Percentiles rank a stretch among this genome's conserved stretches.
Conservation (phyloP, 2,113 vertebrate genomes). For the Onychostoma macrolepis region DNA sequence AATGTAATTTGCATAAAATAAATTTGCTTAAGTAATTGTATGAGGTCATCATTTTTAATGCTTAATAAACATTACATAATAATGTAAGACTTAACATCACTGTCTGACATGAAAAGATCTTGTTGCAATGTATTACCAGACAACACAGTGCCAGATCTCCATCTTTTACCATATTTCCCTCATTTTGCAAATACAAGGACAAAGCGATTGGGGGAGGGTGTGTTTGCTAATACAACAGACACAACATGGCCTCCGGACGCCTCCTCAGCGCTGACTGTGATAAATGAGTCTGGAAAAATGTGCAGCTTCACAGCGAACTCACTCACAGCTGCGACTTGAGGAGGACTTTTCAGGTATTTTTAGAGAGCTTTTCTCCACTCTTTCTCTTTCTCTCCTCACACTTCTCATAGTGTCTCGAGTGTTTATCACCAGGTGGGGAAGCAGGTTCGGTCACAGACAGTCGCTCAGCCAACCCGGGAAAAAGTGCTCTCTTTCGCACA, state of each 20-base stretch:
- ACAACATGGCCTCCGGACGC: conserved; percentile 70
- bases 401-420: conserved; percentile 42
- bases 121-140: not conserved
- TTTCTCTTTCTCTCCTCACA: not conserved
- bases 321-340: conserved; percentile 73
- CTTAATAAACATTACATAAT: not conserved
- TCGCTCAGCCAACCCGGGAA: conserved; percentile 44
- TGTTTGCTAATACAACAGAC: conserved; percentile 69
- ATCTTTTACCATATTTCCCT: conserved; percentile 35
- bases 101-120: not conserved
- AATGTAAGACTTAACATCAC: not conserved
- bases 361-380: conserved; percentile 33
- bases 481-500: conserved; percentile 46
- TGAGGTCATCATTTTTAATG: not conserved
- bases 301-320: conserved; percentile 66
- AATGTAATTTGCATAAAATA: not conserved
- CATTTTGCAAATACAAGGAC: conserved; percentile 48
- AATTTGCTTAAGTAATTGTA: not conserved
- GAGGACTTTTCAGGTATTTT: conserved; percentile 69
- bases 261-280: conserved; percentile 82
- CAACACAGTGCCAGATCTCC: not conserved
- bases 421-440: conserved; percentile 54
- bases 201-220: conserved; percentile 54
- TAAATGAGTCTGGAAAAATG: conserved; percentile 74
- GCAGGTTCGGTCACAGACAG: conserved; percentile 51